Conservation (phyloP, 2,113 vertebrate species). For the Catharus fuscescens region DNA sequence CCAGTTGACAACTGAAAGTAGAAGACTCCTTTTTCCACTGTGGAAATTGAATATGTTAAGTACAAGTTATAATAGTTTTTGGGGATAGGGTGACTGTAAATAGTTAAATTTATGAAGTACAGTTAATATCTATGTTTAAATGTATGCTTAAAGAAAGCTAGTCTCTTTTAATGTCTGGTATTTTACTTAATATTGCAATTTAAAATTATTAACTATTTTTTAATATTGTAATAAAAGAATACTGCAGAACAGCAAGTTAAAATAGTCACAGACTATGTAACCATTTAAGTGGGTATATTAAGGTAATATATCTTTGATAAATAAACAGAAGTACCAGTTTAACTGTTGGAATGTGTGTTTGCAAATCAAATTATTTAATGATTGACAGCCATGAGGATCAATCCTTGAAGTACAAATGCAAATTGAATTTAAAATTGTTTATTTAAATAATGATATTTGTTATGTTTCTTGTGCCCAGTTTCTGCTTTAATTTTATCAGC, state of each 20-base stretch:
- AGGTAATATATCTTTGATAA: background rate
- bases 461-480: background rate
- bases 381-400: background rate
- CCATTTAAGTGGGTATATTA: background rate
- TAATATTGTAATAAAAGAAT: background rate
- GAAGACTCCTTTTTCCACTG: background rate
- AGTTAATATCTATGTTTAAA: background rate
- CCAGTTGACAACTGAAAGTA: background rate
- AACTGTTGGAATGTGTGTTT: background rate
- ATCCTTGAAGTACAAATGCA: background rate
- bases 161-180: background rate
- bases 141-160: background rate
- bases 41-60: background rate
- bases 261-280: background rate
- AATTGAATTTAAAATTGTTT: background rate
- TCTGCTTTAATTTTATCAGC: background rate
- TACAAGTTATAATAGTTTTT: background rate
- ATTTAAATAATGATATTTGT: background rate
- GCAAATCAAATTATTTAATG: background rate
- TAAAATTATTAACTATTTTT: background rate
- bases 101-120: background rate
- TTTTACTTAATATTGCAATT: background rate
- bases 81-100: background rate
- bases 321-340: background rate
- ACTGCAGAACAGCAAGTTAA: background rate